These are phyloP conservation scores for Calliopsis andreniformis DNA, from an alignment of 1,140 invertebrate species.

Conservation along the genomic window DNA sequence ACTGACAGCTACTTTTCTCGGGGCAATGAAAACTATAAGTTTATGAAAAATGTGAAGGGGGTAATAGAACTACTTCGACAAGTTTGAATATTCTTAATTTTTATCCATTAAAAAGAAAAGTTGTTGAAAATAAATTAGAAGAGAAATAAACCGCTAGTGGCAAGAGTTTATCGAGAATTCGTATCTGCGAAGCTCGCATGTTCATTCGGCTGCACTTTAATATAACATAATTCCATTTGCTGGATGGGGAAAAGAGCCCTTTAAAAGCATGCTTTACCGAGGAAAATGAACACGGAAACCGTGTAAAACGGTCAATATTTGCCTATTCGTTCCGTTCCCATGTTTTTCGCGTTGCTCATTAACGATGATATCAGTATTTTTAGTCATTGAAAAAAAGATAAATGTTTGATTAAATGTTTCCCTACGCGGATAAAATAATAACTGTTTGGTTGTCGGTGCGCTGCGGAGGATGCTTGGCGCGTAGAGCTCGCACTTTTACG, in stretches of 20 bases:
- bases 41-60: too few relatives aligned
- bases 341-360: constrained; percentile 2
- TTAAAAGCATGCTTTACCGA: neutral
- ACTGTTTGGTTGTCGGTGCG: neutral
- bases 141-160: too few relatives aligned
- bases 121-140: too few relatives aligned
- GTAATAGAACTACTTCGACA: too few relatives aligned
- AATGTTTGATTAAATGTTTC: neutral
- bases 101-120: too few relatives aligned
- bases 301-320: constrained; percentile 19
- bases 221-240: neutral
- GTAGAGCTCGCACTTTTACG: constrained; percentile 20
- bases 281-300: neutral
- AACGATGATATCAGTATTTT: neutral
- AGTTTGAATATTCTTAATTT: too few relatives aligned
- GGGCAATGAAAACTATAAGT: too few relatives aligned
- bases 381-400: neutral
- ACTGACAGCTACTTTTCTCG: too few relatives aligned
- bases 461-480: neutral
- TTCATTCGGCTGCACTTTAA: too few relatives aligned
- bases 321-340: neutral
- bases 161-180: too few relatives aligned
- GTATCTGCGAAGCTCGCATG: too few relatives aligned
- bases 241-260: neutral
- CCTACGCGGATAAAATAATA: neutral